Conservation (phyloP, 1,140 invertebrate species). For the silkworm (Bombyx mori) region DNA sequence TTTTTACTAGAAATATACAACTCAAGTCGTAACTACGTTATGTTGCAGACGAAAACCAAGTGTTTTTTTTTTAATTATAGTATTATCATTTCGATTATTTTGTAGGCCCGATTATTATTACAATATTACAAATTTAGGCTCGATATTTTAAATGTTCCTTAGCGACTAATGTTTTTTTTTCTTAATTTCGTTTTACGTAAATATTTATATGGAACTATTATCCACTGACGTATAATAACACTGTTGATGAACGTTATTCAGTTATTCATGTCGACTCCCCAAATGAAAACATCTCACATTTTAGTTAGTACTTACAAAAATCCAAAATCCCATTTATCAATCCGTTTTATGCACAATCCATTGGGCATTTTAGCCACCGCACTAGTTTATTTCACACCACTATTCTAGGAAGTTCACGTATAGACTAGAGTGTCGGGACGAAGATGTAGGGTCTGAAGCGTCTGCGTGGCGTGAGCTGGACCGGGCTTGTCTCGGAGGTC, state of each 20-base stretch:
- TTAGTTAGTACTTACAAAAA: slow-evolving; percentile 6
- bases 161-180: slow-evolving; percentile 40
- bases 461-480: slow-evolving; percentile 48
- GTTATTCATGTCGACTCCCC: slow-evolving; percentile 2
- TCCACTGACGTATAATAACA: no score
- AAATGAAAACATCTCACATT: slow-evolving; percentile 36
- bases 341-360: slow-evolving; percentile 30
- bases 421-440: slow-evolving; percentile 59
- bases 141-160: slow-evolving; percentile 27
- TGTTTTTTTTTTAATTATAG: not conserved
- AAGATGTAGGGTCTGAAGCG: slow-evolving; percentile 52
- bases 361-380: slow-evolving; percentile 17
- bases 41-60: not conserved
- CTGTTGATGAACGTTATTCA: not conserved
- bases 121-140: slow-evolving; percentile 53
- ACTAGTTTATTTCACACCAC: slow-evolving; percentile 17
- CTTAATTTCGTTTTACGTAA: slow-evolving; percentile 17
- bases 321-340: slow-evolving; percentile 4
- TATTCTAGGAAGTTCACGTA: slow-evolving; percentile 37
- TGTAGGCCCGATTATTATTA: slow-evolving; percentile 51
- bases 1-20: slow-evolving; percentile 43
- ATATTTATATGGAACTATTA: no score
- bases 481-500: slow-evolving; percentile 55
- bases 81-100: slow-evolving; percentile 59
- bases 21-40: slow-evolving; percentile 40